Evolutionary conservation across 2,113 vertebrate genomes (phyloP).

Genomic region (Heterochromis multidens): DNA sequence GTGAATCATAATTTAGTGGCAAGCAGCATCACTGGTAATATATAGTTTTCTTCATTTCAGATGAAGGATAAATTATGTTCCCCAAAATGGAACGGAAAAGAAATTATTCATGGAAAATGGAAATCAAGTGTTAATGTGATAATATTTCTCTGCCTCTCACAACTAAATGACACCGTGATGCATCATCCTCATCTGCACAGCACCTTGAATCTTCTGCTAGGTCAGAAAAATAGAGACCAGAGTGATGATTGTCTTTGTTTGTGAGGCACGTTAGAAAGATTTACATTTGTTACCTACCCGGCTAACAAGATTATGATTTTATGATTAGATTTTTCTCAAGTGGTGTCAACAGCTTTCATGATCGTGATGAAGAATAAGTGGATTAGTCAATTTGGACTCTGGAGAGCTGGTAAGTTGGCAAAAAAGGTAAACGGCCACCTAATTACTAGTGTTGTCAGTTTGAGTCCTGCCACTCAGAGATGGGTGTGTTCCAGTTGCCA

Average conservation of each 20-base stretch:
- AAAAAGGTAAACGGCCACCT: slow-evolving; percentile 25
- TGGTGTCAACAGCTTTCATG: slow-evolving; percentile 26
- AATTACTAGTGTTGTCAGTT: slow-evolving; percentile 38
- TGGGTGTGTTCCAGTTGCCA: slow-evolving; percentile 1
- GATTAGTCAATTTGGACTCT: slow-evolving; percentile 15
- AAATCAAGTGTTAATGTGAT: slow-evolving; percentile 73
- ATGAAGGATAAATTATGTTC: slow-evolving; percentile 56
- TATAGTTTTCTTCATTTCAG: slow-evolving; percentile 31
- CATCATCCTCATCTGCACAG: slow-evolving; percentile 43
- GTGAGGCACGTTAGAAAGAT: slow-evolving; percentile 13
- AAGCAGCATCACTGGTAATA: slow-evolving; percentile 26
- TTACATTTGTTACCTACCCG: slow-evolving; percentile 42
- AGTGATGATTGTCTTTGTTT: slow-evolving; percentile 39
- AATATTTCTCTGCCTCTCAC: slow-evolving; percentile 65
- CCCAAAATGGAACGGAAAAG: slow-evolving; percentile 46
- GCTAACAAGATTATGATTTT: slow-evolving; percentile 45
- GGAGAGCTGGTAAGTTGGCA: slow-evolving; percentile 20
- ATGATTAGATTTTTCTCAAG: slow-evolving; percentile 44
- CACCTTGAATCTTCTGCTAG: slow-evolving; percentile 35
- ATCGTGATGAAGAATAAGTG: slow-evolving; percentile 32
- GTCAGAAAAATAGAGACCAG: slow-evolving; percentile 29
- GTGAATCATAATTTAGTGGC: slow-evolving; percentile 53
- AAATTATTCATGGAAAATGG: slow-evolving; percentile 71
- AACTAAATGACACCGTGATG: slow-evolving; percentile 46
- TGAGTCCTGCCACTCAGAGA: slow-evolving; percentile 27